Evolutionary conservation across 2,797 vertebrate genomes (phyloP).

Genomic region (Petrocephalus sullivani): DNA sequence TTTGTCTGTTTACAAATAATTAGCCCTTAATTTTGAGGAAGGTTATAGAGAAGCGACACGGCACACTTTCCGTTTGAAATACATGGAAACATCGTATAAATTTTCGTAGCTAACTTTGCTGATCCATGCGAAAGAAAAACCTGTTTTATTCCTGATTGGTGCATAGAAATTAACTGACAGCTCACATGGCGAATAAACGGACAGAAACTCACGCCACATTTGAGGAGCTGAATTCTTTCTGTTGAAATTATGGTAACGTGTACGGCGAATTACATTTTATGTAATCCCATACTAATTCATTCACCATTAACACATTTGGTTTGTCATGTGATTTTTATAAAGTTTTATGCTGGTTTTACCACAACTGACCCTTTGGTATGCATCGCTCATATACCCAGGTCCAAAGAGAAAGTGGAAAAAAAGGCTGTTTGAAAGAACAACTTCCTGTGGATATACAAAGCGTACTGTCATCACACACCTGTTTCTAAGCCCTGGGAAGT

Average conservation of each 20-base stretch:
- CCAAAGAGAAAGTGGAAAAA: not conserved
- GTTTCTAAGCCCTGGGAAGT: not conserved
- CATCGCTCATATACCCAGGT: not conserved
- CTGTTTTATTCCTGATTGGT: not conserved
- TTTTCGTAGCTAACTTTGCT: not conserved
- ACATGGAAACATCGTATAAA: not conserved
- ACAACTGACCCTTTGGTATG: not conserved
- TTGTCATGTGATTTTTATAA: not conserved
- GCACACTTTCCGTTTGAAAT: not conserved
- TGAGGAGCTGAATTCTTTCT: not conserved
- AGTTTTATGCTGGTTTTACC: not conserved
- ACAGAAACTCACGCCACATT: not conserved
- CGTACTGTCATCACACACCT: not conserved
- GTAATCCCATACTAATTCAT: not conserved
- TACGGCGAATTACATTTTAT: not conserved
- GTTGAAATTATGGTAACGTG: not conserved
- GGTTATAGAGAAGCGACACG: not conserved
- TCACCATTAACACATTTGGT: not conserved
- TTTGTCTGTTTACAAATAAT: not conserved
- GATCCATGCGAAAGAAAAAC: not conserved
- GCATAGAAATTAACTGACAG: not conserved
- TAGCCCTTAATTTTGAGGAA: not conserved
- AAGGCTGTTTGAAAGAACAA: not conserved
- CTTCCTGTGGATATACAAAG: not conserved
- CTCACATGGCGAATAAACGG: not conserved